These are phyloP conservation scores for Rhea pennata DNA, from an alignment of 2,113 vertebrate species.

Conservation along the genomic window DNA sequence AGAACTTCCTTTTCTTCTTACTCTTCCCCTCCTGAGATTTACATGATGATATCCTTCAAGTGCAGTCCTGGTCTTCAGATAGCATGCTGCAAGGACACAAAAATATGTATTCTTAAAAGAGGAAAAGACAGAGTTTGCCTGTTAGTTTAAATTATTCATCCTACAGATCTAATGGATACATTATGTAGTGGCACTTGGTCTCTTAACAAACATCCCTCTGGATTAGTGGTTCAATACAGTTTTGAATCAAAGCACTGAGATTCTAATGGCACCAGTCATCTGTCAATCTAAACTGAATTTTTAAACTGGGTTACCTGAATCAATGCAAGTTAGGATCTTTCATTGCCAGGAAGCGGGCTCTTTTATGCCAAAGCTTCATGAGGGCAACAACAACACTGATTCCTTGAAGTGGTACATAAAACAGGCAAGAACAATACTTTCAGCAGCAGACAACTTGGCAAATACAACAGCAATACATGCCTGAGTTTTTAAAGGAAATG, in stretches of 20 bases:
- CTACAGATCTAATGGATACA: conserved; percentile 60
- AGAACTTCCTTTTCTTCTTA: conserved; percentile 51
- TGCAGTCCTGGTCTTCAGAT: conserved; percentile 28
- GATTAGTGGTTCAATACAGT: conserved; percentile 54
- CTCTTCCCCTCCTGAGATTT: conserved; percentile 14
- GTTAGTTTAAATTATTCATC: conserved; percentile 71
- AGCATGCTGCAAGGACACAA: conserved; percentile 64
- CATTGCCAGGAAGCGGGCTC: conserved; percentile 42
- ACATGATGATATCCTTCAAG: conserved; percentile 29
- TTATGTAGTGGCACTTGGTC: conserved; percentile 63
- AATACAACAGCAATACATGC: background rate
- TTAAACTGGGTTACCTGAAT: conserved; percentile 52
- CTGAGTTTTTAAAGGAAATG: background rate
- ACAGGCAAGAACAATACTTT: background rate
- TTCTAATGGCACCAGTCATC: conserved; percentile 35
- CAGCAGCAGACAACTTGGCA: background rate
- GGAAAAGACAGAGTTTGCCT: conserved; percentile 15
- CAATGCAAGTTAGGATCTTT: conserved; percentile 4
- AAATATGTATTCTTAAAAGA: conserved; percentile 36
- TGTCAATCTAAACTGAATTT: conserved; percentile 42
- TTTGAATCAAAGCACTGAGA: conserved; percentile 44
- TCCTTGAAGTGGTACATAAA: background rate
- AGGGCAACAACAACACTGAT: background rate
- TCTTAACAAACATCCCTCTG: conserved; percentile 58
- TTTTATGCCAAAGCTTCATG: conserved; percentile 17